Conservation (phyloP, 2,888 invertebrate species). For the Lepidonotus clava region DNA sequence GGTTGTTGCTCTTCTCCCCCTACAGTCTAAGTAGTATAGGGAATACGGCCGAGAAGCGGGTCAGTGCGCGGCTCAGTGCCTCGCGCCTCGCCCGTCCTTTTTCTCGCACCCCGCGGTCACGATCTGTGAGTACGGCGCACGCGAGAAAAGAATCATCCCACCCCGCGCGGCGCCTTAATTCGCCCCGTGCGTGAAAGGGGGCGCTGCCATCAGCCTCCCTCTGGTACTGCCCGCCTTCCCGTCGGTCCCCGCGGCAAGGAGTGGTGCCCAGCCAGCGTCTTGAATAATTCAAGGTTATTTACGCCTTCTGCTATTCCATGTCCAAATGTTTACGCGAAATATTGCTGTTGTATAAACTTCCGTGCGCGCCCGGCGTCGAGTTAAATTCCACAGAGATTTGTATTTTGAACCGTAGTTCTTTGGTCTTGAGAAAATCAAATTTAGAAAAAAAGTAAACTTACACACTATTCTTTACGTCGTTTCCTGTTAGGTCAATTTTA, state of each 20-base stretch:
- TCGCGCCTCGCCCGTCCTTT: too few species aligned
- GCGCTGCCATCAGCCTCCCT: conserved; percentile 12
- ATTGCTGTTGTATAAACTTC: conserved; percentile 37
- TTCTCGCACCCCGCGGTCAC: not conserved
- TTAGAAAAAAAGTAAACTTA: too few species aligned
- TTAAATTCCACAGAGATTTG: conserved; percentile 19
- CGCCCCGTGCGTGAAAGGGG: conserved; percentile 23
- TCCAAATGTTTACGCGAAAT: conserved; percentile 42
- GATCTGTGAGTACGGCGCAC: not conserved
- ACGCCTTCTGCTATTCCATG: conserved; percentile 41
- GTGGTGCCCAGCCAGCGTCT: not conserved
- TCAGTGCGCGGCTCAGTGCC: too few species aligned
- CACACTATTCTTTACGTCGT: too few species aligned
- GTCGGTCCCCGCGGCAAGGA: conserved; percentile 1
- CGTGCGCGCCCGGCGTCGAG: conserved; percentile 17
- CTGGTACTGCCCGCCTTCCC: not conserved
- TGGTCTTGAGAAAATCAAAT: too few species aligned
- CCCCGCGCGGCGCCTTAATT: not conserved
- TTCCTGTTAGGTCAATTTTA: too few species aligned
- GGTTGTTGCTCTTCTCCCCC: too few species aligned
- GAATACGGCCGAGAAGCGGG: too few species aligned
- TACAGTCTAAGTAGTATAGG: too few species aligned
- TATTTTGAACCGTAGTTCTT: not conserved
- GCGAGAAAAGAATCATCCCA: not conserved
- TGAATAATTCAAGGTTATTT: conserved; percentile 15